Evolutionary conservation across 2,797 vertebrate genomes (phyloP).

Genomic region (Lacerta agilis): DNA sequence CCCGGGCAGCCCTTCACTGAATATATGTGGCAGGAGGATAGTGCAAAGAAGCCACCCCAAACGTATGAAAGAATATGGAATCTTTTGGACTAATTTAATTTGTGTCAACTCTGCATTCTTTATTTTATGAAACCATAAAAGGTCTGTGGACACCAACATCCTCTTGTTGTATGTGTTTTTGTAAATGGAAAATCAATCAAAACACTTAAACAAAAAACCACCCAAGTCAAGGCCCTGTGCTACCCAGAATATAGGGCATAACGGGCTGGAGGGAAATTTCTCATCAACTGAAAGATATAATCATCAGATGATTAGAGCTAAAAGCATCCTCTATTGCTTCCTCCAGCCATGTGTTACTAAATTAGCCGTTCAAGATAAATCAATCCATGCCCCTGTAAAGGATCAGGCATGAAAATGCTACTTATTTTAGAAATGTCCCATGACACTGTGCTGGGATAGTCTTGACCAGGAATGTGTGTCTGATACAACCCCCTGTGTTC

Average conservation of each 20-base stretch:
- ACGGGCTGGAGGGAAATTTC: background rate
- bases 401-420: constrained; percentile 11
- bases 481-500: constrained; percentile 6
- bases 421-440: constrained; percentile 12
- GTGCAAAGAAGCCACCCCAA: too few species aligned
- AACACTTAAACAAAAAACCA: too few species aligned
- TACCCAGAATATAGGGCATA: background rate
- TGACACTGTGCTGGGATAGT: constrained; percentile 26
- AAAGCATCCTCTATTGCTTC: constrained; percentile 32
- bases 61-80: too few species aligned
- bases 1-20: too few species aligned
- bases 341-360: constrained; percentile 12
- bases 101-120: too few species aligned
- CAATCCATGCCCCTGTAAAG: constrained; percentile 10
- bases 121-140: too few species aligned
- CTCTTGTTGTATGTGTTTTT: too few species aligned
- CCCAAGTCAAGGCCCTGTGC: background rate
- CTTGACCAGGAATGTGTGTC: constrained; percentile 32
- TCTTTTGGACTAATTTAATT: too few species aligned
- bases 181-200: too few species aligned
- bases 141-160: too few species aligned
- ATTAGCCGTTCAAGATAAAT: fast-evolving
- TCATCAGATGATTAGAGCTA: constrained; percentile 9
- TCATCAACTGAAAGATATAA: constrained; percentile 17
- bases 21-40: too few species aligned